A percentile compares a stretch with the other conserved stretches of the same genome.
These are phyloP conservation scores for Hirudo medicinalis DNA, from an alignment of 1,140 invertebrate genomes.

Conservation along the genomic window DNA sequence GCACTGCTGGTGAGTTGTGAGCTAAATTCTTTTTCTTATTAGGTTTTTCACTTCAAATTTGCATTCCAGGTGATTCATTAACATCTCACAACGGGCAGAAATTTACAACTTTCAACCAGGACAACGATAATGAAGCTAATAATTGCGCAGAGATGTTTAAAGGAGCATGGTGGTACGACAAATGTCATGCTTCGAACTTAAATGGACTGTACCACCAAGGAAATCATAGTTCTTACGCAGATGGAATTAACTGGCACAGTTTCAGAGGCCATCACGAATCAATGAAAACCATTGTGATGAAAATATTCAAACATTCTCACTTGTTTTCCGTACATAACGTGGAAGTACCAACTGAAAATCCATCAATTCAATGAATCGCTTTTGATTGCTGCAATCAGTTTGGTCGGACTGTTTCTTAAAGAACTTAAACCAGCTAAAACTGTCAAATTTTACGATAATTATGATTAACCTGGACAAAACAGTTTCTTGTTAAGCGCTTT, in stretches of 20 bases:
- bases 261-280: slow-evolving; percentile 12
- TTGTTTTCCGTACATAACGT: background rate
- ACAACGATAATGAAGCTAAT: slow-evolving; percentile 21
- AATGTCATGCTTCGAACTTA: slow-evolving; percentile 28
- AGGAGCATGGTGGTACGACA: slow-evolving; percentile 31
- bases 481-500: too few species aligned
- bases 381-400: background rate
- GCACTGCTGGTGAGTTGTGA: slow-evolving; percentile 6
- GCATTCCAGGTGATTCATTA: slow-evolving; percentile 20
- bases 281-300: slow-evolving; percentile 6
- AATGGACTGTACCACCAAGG: slow-evolving; percentile 25
- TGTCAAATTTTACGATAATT: too few species aligned
- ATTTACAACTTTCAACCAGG: slow-evolving; percentile 28
- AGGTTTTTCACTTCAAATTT: background rate
- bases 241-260: slow-evolving; percentile 13
- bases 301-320: background rate
- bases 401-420: too few species aligned
- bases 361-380: background rate
- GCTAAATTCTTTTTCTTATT: background rate
- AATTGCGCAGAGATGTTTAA: slow-evolving; percentile 26
- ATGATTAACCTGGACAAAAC: too few species aligned
- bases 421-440: too few species aligned
- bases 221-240: slow-evolving; percentile 14
- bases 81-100: slow-evolving; percentile 17
- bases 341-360: background rate